Conservation (phyloP, 53 echinoderm and acorn worm species). For the Antedon mediterranea region DNA sequence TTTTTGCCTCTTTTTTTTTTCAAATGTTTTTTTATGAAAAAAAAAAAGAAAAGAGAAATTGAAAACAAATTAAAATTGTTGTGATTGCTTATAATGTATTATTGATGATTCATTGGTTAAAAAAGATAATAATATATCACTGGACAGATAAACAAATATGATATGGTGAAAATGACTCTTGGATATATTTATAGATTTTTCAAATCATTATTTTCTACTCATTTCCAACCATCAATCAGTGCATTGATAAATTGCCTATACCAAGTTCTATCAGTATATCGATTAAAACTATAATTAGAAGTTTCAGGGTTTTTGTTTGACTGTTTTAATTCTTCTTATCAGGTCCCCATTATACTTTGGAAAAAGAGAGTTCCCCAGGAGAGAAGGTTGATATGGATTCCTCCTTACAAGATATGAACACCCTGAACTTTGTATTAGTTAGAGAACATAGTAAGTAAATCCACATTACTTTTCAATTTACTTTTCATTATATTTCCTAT, state of each 20-base stretch:
- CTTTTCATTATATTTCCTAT: not conserved
- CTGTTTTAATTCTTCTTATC: not conserved
- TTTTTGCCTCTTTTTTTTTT: no score
- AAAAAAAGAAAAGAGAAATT: no score
- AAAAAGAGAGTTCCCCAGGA: constrained; percentile 47
- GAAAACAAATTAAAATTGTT: not conserved
- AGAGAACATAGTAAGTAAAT: constrained; percentile 87
- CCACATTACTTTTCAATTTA: not conserved
- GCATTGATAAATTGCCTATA: not conserved
- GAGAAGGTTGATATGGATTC: constrained; percentile 53
- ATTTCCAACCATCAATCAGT: not conserved
- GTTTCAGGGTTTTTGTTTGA: not conserved
- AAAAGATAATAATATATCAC: not conserved
- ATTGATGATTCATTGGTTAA: not conserved
- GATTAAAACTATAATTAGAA: not conserved
- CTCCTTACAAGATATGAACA: constrained; percentile 39
- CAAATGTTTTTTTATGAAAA: no score
- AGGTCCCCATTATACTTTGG: constrained; percentile 81
- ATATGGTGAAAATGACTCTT: not conserved
- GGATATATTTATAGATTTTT: not conserved
- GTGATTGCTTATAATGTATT: not conserved
- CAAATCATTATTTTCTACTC: not conserved
- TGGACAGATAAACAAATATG: not conserved
- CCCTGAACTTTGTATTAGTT: constrained; percentile 87
- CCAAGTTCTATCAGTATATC: not conserved